These are phyloP conservation scores for Eurystomus gularis DNA, from an alignment of 2,113 vertebrate genomes.

Conservation along the genomic window DNA sequence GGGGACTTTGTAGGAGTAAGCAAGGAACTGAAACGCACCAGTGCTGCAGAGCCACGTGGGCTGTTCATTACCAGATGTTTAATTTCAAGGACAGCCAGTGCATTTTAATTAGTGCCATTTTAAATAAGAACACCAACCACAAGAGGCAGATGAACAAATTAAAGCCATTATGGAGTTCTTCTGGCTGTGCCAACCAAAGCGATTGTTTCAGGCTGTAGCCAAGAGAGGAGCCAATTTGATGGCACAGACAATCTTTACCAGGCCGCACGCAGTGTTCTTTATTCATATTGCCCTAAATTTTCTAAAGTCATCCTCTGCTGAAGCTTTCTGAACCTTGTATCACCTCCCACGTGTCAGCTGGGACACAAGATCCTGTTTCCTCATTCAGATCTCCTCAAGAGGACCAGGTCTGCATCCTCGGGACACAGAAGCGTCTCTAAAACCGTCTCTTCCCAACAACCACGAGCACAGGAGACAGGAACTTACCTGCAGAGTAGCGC, in stretches of 20 bases:
- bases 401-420: not conserved
- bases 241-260: not conserved
- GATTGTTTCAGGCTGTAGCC: not conserved
- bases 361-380: not conserved
- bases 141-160: not conserved
- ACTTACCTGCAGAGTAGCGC: slow-evolving; percentile 94
- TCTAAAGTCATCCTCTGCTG: accelerated
- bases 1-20: not conserved
- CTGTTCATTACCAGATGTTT: slow-evolving; percentile 29
- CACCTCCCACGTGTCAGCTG: not conserved
- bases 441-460: not conserved
- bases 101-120: slow-evolving; percentile 25
- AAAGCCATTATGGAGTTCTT: not conserved
- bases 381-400: not conserved
- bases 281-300: not conserved
- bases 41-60: not conserved
- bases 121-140: not conserved
- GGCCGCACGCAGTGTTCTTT: accelerated
- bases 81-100: slow-evolving; percentile 18
- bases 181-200: not conserved
- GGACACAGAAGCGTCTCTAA: not conserved
- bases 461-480: too few relatives aligned
- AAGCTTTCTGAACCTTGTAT: not conserved
- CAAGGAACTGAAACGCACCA: not conserved
- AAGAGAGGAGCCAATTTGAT: not conserved